Evolutionary conservation across 37 sponge, comb jelly and placozoan genomes (phyloP).

Genomic region (Halisarca cf. caerulea): DNA sequence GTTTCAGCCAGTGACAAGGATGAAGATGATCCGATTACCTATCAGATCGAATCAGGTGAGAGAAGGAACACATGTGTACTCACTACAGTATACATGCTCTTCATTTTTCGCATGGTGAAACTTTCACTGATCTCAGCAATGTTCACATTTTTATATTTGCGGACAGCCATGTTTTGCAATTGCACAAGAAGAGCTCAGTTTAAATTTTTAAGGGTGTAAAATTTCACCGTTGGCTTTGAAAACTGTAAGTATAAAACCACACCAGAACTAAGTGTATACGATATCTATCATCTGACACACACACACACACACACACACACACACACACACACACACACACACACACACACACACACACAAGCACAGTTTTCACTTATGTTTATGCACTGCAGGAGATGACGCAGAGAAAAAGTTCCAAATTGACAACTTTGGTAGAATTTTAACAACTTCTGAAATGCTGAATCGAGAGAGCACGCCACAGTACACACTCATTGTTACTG

Average conservation of each 20-base stretch:
- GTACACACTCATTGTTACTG: background rate
- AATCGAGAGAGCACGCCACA: background rate
- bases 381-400: conserved; percentile 1
- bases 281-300: background rate
- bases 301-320: background rate
- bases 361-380: background rate
- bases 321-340: background rate
- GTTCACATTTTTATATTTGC: too few relatives aligned
- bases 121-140: too few relatives aligned
- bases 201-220: too few relatives aligned
- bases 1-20: background rate
- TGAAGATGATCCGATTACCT: background rate
- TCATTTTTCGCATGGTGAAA: too few relatives aligned
- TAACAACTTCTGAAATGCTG: background rate
- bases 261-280: background rate
- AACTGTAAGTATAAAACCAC: too few relatives aligned
- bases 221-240: too few relatives aligned
- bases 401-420: background rate
- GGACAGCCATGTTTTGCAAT: too few relatives aligned
- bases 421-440: background rate
- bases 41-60: background rate
- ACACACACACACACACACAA: background rate
- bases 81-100: too few relatives aligned
- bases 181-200: too few relatives aligned
- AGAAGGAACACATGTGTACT: background rate